phyloP scores from a whole-genome alignment of 2,888 invertebrate genomes.

The Dolichopus griseipennis region DNA sequence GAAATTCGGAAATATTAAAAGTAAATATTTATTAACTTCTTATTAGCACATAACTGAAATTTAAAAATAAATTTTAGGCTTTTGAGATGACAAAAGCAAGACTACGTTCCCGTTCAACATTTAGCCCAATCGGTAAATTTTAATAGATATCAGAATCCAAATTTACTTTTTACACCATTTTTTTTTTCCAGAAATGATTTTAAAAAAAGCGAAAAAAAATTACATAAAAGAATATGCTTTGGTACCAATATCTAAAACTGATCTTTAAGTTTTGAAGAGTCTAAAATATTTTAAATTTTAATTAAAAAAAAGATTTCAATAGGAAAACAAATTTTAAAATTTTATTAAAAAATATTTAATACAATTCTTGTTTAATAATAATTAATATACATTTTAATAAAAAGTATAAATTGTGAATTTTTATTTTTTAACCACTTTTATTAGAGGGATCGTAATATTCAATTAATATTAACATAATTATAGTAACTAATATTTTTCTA shows the following conservation, averaged over 20 bases:
- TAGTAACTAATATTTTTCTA: too few relatives aligned
- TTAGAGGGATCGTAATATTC: too few relatives aligned
- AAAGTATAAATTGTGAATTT: not conserved
- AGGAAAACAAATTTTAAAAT: too few relatives aligned
- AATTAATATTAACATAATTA: not conserved
- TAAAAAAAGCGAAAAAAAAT: slow-evolving; percentile 7
- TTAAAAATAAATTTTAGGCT: not conserved
- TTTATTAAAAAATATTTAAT: slow-evolving; percentile 2
- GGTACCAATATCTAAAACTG: not conserved
- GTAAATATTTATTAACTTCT: not conserved
- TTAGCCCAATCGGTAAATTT: not conserved
- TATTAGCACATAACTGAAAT: not conserved
- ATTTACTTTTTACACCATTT: not conserved
- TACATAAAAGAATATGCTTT: slow-evolving; percentile 8
- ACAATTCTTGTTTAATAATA: not conserved
- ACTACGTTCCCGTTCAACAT: slow-evolving; percentile 1
- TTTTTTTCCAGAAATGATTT: not conserved
- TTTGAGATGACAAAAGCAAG: slow-evolving; percentile 7
- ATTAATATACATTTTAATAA: not conserved
- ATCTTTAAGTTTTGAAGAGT: not conserved
- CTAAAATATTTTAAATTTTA: too few relatives aligned
- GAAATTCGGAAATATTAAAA: slow-evolving; percentile 8
- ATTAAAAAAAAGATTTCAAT: not conserved
- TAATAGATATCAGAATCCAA: not conserved
- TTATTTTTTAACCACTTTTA: not conserved